Conservation (phyloP, 1,140 invertebrate species). For the Metopolophium dirhodum region DNA sequence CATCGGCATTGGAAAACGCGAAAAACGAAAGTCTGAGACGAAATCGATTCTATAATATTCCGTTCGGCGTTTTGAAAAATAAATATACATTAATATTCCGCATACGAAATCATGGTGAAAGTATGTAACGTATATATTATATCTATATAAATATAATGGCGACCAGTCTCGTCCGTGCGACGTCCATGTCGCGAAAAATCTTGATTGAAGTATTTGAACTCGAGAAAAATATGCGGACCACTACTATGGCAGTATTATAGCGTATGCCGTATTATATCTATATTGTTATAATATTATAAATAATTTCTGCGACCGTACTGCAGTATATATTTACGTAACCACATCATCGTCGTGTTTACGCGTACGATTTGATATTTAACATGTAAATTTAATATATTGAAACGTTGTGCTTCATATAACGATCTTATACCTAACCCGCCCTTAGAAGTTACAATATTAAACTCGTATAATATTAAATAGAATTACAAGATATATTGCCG, state of each 20-base stretch:
- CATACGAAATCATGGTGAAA: slow-evolving; percentile 53
- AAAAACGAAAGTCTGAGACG: slow-evolving; percentile 29
- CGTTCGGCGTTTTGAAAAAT: slow-evolving; percentile 25
- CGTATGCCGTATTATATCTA: not conserved
- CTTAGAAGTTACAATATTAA: not conserved
- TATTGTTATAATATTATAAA: not conserved
- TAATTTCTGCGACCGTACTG: too few relatives aligned
- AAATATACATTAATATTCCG: slow-evolving; percentile 27
- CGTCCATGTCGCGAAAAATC: slow-evolving; percentile 31
- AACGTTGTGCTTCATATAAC: not conserved
- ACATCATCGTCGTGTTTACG: not conserved
- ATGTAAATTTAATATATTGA: not conserved
- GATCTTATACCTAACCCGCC: too few relatives aligned
- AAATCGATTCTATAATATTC: slow-evolving; percentile 44
- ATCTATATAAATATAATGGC: not conserved
- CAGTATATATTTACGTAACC: too few relatives aligned
- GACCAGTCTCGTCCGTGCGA: slow-evolving; percentile 22
- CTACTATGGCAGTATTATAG: not conserved
- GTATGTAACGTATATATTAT: not conserved
- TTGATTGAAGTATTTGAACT: not conserved
- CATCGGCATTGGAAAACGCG: not conserved
- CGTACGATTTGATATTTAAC: not conserved
- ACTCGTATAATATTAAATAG: not conserved
- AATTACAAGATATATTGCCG: not conserved
- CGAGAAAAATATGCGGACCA: not conserved